Percentiles rank a stretch among this genome's conserved stretches.
Evolutionary conservation across 2,113 vertebrate genomes (phyloP).

Genomic region (Brachyistius frenatus): DNA sequence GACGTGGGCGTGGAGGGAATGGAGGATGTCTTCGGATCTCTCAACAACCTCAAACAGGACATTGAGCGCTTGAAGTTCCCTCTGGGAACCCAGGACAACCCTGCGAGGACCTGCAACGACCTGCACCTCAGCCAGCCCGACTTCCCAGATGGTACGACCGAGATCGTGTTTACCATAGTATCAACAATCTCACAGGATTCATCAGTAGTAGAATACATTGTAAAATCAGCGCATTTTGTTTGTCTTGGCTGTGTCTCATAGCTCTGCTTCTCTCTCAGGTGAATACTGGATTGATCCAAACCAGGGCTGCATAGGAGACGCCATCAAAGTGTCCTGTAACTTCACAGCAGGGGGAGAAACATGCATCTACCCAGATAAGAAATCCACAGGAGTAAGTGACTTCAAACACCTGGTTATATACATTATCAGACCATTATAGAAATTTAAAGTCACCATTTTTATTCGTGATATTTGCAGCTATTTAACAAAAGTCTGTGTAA

Average conservation of each 20-base stretch:
- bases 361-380: constrained; percentile 97
- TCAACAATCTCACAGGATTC: background rate
- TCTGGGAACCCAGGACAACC: constrained; percentile 94
- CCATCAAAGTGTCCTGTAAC: constrained; percentile 97
- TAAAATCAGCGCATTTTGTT: background rate
- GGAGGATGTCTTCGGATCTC: constrained; percentile 95
- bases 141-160: constrained; percentile 91
- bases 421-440: background rate
- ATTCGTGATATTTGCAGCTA: background rate
- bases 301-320: constrained; percentile 95
- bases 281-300: constrained; percentile 99
- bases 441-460: background rate
- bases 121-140: constrained; percentile 95
- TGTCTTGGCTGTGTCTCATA: constrained; percentile 10
- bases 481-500: background rate
- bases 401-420: background rate
- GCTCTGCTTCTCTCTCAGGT: constrained; percentile 77
- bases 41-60: constrained; percentile 95
- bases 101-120: constrained; percentile 96
- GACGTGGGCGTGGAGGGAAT: constrained; percentile 85
- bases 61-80: constrained; percentile 98
- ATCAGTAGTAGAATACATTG: background rate
- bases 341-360: constrained; percentile 98
- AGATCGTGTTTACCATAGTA: background rate
- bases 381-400: constrained; percentile 92